Conservation (phyloP, 2,113 vertebrate genomes). For the Tonatia bakeri region DNA sequence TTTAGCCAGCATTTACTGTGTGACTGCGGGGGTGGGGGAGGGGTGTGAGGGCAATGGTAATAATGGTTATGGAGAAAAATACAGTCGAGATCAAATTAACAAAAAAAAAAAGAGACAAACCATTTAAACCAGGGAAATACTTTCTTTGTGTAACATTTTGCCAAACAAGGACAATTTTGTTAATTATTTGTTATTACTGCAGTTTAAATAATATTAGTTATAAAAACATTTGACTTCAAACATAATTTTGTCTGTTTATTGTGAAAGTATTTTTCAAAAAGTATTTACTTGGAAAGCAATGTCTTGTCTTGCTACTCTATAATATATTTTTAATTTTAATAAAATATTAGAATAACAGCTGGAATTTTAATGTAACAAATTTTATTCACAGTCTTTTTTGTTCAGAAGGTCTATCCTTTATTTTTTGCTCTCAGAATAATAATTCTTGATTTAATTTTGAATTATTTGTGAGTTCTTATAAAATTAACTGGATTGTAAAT, state of each 20-base stretch:
- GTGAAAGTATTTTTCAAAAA: neutral
- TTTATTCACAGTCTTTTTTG: neutral
- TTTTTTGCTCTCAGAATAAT: neutral
- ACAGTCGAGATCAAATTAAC: too few relatives aligned
- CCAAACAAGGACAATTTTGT: neutral
- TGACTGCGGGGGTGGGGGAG: too few relatives aligned
- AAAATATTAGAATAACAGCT: neutral
- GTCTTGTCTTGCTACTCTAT: neutral
- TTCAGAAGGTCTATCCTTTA: neutral
- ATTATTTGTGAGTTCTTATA: neutral
- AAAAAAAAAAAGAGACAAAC: neutral
- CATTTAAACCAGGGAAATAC: neutral
- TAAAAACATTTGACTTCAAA: neutral
- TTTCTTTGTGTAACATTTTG: neutral
- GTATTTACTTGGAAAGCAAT: neutral
- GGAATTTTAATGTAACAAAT: neutral
- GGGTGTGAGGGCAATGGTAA: too few relatives aligned
- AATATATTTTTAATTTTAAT: neutral
- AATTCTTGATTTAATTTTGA: neutral
- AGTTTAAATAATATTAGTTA: neutral
- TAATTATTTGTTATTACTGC: neutral
- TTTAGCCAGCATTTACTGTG: neutral
- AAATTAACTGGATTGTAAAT: neutral
- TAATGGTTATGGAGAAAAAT: too few relatives aligned
- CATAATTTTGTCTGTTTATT: neutral